phyloP scores from a whole-genome alignment of 1,140 invertebrate species.

The Bombus terrestris region DNA sequence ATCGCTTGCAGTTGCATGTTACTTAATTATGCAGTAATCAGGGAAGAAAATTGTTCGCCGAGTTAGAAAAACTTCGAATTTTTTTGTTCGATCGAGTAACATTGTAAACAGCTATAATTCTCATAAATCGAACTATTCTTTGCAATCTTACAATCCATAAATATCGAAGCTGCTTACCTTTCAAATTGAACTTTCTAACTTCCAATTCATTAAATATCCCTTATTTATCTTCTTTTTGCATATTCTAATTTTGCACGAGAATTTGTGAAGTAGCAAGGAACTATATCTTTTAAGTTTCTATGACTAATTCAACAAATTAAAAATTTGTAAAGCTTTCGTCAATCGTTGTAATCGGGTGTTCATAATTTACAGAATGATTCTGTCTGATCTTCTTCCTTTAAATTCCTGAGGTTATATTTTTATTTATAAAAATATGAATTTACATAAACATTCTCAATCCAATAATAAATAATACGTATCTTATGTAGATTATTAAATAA shows the following conservation, averaged over 20 bases:
- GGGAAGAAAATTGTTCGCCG: neutral
- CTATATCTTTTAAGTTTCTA: neutral
- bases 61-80: neutral
- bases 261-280: neutral
- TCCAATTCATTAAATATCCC: neutral
- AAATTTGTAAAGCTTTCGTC: neutral
- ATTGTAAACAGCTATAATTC: neutral
- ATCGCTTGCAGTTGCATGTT: neutral
- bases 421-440: no score
- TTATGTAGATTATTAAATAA: neutral
- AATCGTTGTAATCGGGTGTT: neutral
- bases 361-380: neutral
- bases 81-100: neutral
- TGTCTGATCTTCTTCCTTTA: neutral
- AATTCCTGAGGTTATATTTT: no score
- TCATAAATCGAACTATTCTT: neutral
- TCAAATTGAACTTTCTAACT: neutral
- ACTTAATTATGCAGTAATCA: neutral
- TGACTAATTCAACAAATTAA: neutral
- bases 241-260: neutral
- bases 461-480: neutral
- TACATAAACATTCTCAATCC: neutral
- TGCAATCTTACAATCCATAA: neutral
- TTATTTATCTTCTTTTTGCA: neutral
- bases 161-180: neutral